These are phyloP conservation scores for Loris lydekkerianus DNA, from an alignment of 2,797 vertebrate species.

Conservation along the genomic window DNA sequence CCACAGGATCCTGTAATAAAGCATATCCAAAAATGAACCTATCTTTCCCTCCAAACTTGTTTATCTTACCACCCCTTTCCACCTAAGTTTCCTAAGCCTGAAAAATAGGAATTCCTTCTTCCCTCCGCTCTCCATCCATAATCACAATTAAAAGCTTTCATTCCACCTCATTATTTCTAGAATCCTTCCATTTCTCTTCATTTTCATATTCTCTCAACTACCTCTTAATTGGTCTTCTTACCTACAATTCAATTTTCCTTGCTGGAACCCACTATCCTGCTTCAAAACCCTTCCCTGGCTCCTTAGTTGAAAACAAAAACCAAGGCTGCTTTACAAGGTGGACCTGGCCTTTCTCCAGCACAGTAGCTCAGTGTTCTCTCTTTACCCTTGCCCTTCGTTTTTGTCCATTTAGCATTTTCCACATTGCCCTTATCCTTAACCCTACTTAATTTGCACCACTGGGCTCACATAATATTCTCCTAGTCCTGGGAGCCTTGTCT, in stretches of 20 bases:
- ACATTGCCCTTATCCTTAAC: neutral
- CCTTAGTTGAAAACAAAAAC: neutral
- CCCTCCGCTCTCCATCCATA: neutral
- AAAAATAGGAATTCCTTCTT: conserved; percentile 4
- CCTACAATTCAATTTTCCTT: neutral
- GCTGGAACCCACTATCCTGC: neutral
- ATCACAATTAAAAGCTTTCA: neutral
- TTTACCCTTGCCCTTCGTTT: neutral
- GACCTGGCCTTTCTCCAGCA: neutral
- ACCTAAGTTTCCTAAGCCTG: neutral
- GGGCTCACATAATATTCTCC: neutral
- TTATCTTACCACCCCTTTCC: neutral
- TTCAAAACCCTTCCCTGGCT: conserved; percentile 20
- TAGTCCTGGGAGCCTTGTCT: neutral
- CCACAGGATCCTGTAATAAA: neutral
- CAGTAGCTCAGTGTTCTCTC: neutral
- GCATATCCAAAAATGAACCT: neutral
- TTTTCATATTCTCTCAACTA: neutral
- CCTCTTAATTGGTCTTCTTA: neutral
- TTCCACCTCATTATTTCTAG: neutral
- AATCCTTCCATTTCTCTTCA: neutral
- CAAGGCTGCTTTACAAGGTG: neutral
- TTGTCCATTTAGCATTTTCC: neutral
- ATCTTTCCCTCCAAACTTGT: neutral
- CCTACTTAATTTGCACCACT: neutral